These are phyloP conservation scores for Poecile montanus DNA, from an alignment of 2,797 vertebrate genomes.

Conservation along the genomic window DNA sequence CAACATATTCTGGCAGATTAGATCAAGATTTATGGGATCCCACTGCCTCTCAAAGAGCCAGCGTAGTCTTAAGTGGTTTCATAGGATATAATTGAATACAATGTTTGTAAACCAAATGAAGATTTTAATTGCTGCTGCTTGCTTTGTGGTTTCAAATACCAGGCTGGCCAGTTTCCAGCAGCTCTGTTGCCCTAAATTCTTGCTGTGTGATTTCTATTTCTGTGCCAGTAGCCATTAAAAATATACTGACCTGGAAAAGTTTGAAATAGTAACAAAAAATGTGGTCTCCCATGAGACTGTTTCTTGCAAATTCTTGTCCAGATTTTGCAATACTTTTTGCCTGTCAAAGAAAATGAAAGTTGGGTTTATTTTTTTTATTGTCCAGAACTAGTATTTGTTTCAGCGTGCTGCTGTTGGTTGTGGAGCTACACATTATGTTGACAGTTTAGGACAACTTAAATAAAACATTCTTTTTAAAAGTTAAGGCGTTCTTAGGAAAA, in stretches of 20 bases:
- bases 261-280: slow-evolving; percentile 97
- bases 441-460: neutral
- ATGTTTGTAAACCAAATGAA: neutral
- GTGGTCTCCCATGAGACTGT: slow-evolving; percentile 89
- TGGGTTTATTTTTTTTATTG: neutral
- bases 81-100: neutral
- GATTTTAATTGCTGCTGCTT: neutral
- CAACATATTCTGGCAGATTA: slow-evolving; percentile 28
- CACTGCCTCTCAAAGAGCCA: neutral
- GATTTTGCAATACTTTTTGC: slow-evolving; percentile 87
- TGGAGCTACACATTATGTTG: neutral
- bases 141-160: neutral
- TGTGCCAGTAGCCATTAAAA: neutral
- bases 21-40: neutral
- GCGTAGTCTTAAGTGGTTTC: neutral
- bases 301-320: slow-evolving; percentile 92
- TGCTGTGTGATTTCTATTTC: neutral
- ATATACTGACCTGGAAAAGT: slow-evolving; percentile 90
- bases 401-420: neutral
- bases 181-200: neutral
- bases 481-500: neutral
- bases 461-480: neutral
- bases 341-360: slow-evolving; percentile 71
- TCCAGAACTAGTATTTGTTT: neutral
- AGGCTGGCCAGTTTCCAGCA: neutral